Conservation (phyloP, 2,888 invertebrate species). For the Caenorhabditis macrosperma region DNA sequence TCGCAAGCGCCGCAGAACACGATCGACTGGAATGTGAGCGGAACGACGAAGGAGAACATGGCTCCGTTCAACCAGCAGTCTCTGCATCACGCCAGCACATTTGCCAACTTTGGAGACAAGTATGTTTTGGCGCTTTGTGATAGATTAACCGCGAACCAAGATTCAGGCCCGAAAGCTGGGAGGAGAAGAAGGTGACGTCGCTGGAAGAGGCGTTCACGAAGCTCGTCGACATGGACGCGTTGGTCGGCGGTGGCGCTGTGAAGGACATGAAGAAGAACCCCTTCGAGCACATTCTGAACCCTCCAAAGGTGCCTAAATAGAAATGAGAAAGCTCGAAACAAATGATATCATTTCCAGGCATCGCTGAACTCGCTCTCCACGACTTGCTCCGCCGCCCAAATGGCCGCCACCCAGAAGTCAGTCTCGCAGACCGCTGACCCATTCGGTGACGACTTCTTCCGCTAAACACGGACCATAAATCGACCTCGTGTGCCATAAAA, state of each 20-base stretch:
- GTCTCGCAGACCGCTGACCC: constrained; percentile 57
- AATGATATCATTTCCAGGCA: constrained; percentile 50
- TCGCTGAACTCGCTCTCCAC: constrained; percentile 61
- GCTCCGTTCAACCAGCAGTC: constrained; percentile 46
- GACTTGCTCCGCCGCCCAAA: constrained; percentile 54
- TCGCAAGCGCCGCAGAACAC: not conserved
- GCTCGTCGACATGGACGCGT: constrained; percentile 78
- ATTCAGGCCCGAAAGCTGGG: constrained; percentile 49
- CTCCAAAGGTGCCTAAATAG: constrained; percentile 71
- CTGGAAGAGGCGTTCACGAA: constrained; percentile 79
- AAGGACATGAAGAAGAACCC: constrained; percentile 77
- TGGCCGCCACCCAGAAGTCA: constrained; percentile 44
- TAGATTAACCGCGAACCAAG: not conserved
- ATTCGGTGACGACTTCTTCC: constrained; percentile 73
- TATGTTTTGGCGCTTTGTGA: not conserved
- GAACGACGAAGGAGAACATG: constrained; percentile 67
- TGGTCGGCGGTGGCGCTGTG: constrained; percentile 67
- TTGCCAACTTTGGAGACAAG: constrained; percentile 66
- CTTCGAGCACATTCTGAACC: constrained; percentile 78
- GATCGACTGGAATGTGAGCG: constrained; percentile 56
- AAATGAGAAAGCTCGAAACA: not conserved
- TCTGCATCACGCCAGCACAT: constrained; percentile 63
- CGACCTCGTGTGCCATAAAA: constrained; percentile 23
- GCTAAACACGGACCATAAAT: constrained; percentile 45
- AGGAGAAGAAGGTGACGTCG: constrained; percentile 71